Evolutionary conservation across 92 coral and sea anemone genomes (phyloP).

Genomic region (Bergia puertoricense): DNA sequence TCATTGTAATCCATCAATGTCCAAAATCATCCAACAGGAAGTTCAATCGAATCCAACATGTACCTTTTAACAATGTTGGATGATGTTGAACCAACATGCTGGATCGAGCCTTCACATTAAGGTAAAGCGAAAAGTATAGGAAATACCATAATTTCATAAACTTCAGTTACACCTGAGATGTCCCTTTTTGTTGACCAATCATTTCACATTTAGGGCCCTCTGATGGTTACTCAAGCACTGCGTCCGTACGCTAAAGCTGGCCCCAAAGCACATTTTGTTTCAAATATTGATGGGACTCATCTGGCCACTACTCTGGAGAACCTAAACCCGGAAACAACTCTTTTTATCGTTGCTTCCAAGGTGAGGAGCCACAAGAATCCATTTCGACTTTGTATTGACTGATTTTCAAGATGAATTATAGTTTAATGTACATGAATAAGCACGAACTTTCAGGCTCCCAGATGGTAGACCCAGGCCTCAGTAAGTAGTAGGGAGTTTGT

Average conservation of each 20-base stretch:
- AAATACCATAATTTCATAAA: too few relatives aligned
- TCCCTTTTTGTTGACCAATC: neutral
- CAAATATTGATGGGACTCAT: conserved; percentile 98
- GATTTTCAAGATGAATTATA: neutral
- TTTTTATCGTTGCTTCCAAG: conserved; percentile 95
- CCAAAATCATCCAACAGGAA: too few relatives aligned
- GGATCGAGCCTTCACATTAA: neutral
- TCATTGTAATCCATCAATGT: too few relatives aligned
- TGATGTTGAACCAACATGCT: too few relatives aligned
- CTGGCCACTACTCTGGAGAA: conserved; percentile 83
- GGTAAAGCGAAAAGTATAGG: too few relatives aligned
- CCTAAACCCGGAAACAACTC: conserved; percentile 84
- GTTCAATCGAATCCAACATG: too few relatives aligned
- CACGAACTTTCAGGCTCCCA: too few relatives aligned
- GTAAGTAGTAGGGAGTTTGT: too few relatives aligned
- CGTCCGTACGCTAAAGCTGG: conserved; percentile 82
- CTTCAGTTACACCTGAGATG: neutral
- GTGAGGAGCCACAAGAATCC: conserved; percentile 39
- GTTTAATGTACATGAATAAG: too few relatives aligned
- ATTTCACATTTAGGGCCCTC: conserved; percentile 72
- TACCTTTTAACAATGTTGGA: too few relatives aligned
- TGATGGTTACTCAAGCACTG: conserved; percentile 96
- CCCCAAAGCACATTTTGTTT: conserved; percentile 89
- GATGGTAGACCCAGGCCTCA: too few relatives aligned
- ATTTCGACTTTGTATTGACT: neutral